Evolutionary conservation across 1,140 invertebrate species (phyloP).

Genomic region (Hyles vespertilio): DNA sequence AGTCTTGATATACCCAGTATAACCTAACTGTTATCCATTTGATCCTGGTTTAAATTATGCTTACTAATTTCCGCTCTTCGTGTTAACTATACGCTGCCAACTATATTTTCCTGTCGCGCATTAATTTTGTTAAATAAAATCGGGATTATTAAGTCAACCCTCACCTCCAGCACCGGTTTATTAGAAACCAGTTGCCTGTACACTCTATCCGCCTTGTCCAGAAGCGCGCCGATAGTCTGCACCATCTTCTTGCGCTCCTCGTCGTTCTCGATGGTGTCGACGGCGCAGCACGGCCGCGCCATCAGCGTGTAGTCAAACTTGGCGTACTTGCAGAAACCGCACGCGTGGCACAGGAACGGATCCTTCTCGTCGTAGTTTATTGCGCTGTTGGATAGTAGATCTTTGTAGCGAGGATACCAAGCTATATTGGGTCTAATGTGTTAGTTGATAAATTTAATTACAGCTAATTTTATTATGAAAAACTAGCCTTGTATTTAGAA

Average conservation of each 20-base stretch:
- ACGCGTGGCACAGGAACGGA: conserved; percentile 98
- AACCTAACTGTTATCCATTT: too few relatives aligned
- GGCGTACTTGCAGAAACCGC: conserved; percentile 99
- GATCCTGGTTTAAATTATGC: too few relatives aligned
- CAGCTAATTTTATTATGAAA: too few relatives aligned
- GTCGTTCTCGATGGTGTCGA: conserved; percentile 97
- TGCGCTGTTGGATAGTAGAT: conserved; percentile 75
- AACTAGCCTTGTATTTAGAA: too few relatives aligned
- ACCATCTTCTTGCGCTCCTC: conserved; percentile 98
- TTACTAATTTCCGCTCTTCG: too few relatives aligned
- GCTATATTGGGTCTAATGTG: too few relatives aligned
- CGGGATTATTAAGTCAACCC: background rate
- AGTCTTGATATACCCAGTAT: too few relatives aligned
- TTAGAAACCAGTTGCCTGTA: conserved; percentile 93
- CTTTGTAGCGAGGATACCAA: too few relatives aligned
- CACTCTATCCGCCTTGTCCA: conserved; percentile 96
- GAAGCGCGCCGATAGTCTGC: conserved; percentile 89
- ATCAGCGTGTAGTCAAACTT: conserved; percentile 97
- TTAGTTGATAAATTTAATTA: too few relatives aligned
- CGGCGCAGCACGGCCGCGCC: conserved; percentile 93
- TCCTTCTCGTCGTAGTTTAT: conserved; percentile 99
- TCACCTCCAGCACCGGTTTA: conserved; percentile 91
- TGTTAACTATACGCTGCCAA: too few relatives aligned
- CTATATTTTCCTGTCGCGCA: too few relatives aligned
- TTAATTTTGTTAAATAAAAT: too few relatives aligned